Base-by-base conservation (phyloP, 2,888 invertebrate species). In the Agapostemon virescens region DNA sequence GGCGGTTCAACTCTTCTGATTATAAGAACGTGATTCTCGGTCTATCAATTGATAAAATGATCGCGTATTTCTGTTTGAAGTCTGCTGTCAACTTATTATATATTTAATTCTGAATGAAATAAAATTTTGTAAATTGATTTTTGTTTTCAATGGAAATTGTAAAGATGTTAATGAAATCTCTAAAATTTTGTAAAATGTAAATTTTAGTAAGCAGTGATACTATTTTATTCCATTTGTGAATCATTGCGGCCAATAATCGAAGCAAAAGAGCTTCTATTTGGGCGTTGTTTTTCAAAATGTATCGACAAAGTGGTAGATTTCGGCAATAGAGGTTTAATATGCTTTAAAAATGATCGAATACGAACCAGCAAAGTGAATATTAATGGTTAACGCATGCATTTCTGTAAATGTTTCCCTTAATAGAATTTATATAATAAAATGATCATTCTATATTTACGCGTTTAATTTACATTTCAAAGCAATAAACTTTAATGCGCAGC, bases 381-480 rank as follows among this genome's bases (percentile, higher is more conserved):
- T 58, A 55, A 58, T 33, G 7, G 6, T 15, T 2, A 58, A 4
- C 2, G 17, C 30, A 2, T 20, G 3, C 0, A n/a, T 30, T 63
- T 36, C n/a, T 63, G 13, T 36, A 36, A 36, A n/a, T 36, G 17
- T 63, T 36, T n/a, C 36, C 20, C 20, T 4, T 36, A n/a, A 63
- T 36, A 5, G 63, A 13, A 33, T 63, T n/a, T 36, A 20, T 33
- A 36, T 63, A 36, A 63, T 36, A n/a, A 20, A 63, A 36, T n/a
- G 36, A 63, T 63, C 13, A 63, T 63, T 36, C 4, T 20, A n/a
- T 36, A 63, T 36, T 63, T 36, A n/a, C 36, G 13, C 63, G 63
- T 63, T n/a, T n/a, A 63, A 63, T 63, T n/a, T 36, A 36, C 36
- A 63, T 63, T 36, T 63, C 63, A 36, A 63, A 63, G n/a, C 36